Evolutionary conservation across 2,888 invertebrate genomes (phyloP).

Genomic region (Oegoconia quadripuncta): DNA sequence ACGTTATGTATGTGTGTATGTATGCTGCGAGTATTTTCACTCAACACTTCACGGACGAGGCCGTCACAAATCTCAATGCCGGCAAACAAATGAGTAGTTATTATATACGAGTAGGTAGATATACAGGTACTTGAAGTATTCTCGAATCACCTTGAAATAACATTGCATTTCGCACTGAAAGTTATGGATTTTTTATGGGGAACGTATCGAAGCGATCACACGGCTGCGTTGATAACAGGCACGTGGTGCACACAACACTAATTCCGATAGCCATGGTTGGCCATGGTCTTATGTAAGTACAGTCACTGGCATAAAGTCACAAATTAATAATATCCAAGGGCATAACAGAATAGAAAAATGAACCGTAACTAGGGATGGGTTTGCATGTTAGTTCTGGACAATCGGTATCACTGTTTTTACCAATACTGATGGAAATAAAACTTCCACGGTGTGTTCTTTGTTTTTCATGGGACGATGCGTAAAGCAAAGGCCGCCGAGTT

Average conservation of each 20-base stretch:
- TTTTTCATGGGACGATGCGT: no score
- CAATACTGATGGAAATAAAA: no score
- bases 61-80: not conserved
- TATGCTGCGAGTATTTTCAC: not conserved
- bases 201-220: conserved; percentile 60
- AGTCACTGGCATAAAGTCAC: not conserved
- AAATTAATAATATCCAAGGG: no score
- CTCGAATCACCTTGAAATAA: conserved; percentile 12
- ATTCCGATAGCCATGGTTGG: conserved; percentile 30
- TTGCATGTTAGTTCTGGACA: no score
- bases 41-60: not conserved
- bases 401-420: no score
- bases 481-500: no score
- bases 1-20: not conserved
- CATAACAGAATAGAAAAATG: no score
- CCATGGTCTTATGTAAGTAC: conserved; percentile 32
- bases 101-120: not conserved
- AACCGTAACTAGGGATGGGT: no score
- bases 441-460: no score
- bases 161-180: conserved; percentile 21
- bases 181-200: conserved; percentile 49
- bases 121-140: not conserved
- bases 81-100: not conserved
- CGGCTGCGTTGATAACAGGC: conserved; percentile 50
- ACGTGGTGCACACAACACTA: conserved; percentile 44